Percentiles rank a stretch among this genome's conserved stretches.
phyloP scores from a whole-genome alignment of 1,140 invertebrate species.

The Musca vetustissima region DNA sequence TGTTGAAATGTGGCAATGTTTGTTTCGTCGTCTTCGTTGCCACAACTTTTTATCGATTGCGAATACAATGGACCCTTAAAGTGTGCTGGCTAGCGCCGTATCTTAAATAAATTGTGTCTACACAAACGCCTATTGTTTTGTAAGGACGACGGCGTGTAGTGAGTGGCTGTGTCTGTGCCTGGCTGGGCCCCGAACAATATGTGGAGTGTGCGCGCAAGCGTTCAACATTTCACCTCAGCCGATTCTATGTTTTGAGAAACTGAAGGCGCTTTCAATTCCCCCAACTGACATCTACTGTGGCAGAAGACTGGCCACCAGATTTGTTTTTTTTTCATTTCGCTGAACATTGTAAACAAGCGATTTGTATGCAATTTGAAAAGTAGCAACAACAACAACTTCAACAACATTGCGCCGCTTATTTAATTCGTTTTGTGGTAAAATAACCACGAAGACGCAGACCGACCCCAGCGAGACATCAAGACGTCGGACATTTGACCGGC shows the following conservation, averaged over 20 bases:
- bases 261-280: constrained; percentile 17
- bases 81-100: constrained; percentile 57
- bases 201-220: too few relatives aligned
- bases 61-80: constrained; percentile 55
- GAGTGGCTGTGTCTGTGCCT: too few relatives aligned
- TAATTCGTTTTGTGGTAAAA: constrained; percentile 6
- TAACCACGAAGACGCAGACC: constrained; percentile 21
- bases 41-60: constrained; percentile 5
- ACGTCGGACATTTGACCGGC: constrained; percentile 36
- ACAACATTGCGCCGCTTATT: constrained; percentile 24
- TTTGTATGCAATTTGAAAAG: constrained; percentile 52
- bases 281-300: neutral
- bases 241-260: neutral
- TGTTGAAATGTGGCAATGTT: too few relatives aligned
- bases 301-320: neutral
- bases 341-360: constrained; percentile 42
- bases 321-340: too few relatives aligned
- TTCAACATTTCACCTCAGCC: too few relatives aligned
- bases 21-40: neutral
- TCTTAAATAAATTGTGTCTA: constrained; percentile 56
- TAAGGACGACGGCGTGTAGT: too few relatives aligned
- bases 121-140: constrained; percentile 39
- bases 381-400: too few relatives aligned
- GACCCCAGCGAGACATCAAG: constrained; percentile 55
- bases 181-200: too few relatives aligned